Percentiles rank a stretch among this genome's conserved stretches.
Evolutionary conservation across 2,113 vertebrate genomes (phyloP).

Genomic region (Phalacrocorax brasilianus): DNA sequence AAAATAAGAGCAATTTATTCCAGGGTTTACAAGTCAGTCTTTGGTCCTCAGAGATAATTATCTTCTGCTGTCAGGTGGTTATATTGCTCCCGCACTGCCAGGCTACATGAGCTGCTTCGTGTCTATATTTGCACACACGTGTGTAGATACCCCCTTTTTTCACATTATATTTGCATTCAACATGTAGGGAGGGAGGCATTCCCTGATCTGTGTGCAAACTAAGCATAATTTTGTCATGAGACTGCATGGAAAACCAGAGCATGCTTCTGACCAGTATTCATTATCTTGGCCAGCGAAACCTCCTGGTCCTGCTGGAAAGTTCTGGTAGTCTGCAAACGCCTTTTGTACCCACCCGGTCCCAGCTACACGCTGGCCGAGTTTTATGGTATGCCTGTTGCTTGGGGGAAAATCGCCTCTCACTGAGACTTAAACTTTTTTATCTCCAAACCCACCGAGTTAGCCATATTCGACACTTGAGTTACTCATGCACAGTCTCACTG

Average conservation of each 20-base stretch:
- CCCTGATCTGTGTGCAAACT: not conserved
- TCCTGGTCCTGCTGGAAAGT: not conserved
- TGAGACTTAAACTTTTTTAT: not conserved
- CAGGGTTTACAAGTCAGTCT: not conserved
- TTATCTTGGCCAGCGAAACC: not conserved
- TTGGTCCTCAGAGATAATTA: not conserved
- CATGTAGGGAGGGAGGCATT: not conserved
- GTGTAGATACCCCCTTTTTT: not conserved
- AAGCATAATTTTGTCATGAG: accelerated
- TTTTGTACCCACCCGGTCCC: not conserved
- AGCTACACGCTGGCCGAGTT: accelerated
- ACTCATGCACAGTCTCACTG: not conserved
- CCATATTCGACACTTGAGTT: not conserved
- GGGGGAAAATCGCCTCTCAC: not conserved
- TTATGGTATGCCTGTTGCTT: accelerated
- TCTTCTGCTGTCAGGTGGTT: not conserved
- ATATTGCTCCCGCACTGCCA: not conserved
- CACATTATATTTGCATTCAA: not conserved
- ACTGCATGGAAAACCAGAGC: not conserved
- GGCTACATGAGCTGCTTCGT: not conserved
- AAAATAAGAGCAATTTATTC: not conserved
- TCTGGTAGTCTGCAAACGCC: not conserved
- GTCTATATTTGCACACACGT: not conserved
- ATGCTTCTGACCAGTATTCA: not conserved
- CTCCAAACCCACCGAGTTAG: not conserved